phyloP scores from a whole-genome alignment of 1,140 invertebrate genomes.

The Hyles euphorbiae region DNA sequence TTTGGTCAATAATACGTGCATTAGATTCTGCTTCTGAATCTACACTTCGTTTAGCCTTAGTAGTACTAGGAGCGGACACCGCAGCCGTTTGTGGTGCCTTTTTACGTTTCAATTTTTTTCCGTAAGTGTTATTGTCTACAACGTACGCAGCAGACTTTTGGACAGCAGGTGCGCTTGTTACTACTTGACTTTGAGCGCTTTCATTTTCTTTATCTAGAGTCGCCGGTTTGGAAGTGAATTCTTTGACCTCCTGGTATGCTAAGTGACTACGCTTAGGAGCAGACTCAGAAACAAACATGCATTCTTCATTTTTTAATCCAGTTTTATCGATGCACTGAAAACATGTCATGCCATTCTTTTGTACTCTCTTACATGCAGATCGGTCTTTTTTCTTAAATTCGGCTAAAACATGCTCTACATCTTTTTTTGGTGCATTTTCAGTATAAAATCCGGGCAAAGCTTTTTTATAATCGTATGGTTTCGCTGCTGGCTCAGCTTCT shows the following conservation, averaged over 20 bases:
- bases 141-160: slow-evolving; percentile 55
- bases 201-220: slow-evolving; percentile 47
- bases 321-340: slow-evolving; percentile 81
- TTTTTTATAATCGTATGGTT: slow-evolving; percentile 66
- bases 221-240: slow-evolving; percentile 70
- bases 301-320: slow-evolving; percentile 83
- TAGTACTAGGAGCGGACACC: slow-evolving; percentile 28
- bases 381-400: slow-evolving; percentile 83
- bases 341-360: slow-evolving; percentile 84
- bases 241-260: slow-evolving; percentile 76
- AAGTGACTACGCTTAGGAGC: slow-evolving; percentile 76
- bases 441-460: slow-evolving; percentile 67
- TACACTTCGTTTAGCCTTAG: slow-evolving; percentile 51
- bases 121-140: slow-evolving; percentile 43
- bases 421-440: slow-evolving; percentile 75
- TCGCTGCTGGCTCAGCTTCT: slow-evolving; percentile 32
- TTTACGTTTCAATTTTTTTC: slow-evolving; percentile 63
- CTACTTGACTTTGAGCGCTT: slow-evolving; percentile 64
- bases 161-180: slow-evolving; percentile 50
- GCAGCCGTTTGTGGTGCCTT: slow-evolving; percentile 42
- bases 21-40: slow-evolving; percentile 42
- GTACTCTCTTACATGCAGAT: slow-evolving; percentile 81
- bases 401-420: slow-evolving; percentile 81
- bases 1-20: slow-evolving; percentile 47
- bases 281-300: slow-evolving; percentile 82